Conservation (phyloP, 2,113 vertebrate genomes). For the Phodopus roborovskii region DNA sequence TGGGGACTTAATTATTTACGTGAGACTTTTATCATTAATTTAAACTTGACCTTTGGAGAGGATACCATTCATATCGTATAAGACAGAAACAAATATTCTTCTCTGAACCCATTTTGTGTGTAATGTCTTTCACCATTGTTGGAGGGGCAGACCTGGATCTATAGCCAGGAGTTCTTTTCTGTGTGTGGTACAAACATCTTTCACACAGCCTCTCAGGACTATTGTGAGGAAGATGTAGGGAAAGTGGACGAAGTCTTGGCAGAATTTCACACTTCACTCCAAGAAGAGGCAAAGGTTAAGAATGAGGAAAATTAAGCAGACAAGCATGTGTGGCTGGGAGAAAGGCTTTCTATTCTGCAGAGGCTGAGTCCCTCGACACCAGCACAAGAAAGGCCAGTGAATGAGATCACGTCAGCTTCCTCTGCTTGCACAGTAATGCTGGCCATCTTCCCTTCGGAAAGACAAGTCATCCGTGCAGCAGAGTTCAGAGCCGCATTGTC, state of each 20-base stretch:
- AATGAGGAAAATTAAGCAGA: constrained; percentile 83
- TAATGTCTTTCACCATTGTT: neutral
- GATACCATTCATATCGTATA: neutral
- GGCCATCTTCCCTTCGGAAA: constrained; percentile 73
- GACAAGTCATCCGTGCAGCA: constrained; percentile 80
- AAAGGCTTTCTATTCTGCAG: constrained; percentile 71
- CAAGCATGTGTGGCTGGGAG: constrained; percentile 75
- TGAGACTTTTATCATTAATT: constrained; percentile 77
- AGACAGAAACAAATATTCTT: neutral
- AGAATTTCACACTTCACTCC: constrained; percentile 76
- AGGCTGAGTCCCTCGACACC: constrained; percentile 54
- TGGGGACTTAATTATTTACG: constrained; percentile 80
- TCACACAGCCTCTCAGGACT: constrained; percentile 51
- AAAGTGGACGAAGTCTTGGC: constrained; percentile 61
- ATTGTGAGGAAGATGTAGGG: constrained; percentile 66
- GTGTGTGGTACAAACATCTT: constrained; percentile 74
- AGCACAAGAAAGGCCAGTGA: constrained; percentile 77
- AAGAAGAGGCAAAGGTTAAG: constrained; percentile 82
- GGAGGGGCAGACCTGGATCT: neutral
- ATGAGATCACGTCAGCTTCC: constrained; percentile 85
- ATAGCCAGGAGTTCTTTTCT: neutral
- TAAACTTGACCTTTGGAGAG: constrained; percentile 28
- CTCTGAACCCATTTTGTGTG: neutral
- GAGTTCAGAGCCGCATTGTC: constrained; percentile 68
- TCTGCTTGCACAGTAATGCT: constrained; percentile 76